These are phyloP conservation scores for Minunthozetes semirufus DNA, from an alignment of 2,888 invertebrate species.

Conservation along the genomic window DNA sequence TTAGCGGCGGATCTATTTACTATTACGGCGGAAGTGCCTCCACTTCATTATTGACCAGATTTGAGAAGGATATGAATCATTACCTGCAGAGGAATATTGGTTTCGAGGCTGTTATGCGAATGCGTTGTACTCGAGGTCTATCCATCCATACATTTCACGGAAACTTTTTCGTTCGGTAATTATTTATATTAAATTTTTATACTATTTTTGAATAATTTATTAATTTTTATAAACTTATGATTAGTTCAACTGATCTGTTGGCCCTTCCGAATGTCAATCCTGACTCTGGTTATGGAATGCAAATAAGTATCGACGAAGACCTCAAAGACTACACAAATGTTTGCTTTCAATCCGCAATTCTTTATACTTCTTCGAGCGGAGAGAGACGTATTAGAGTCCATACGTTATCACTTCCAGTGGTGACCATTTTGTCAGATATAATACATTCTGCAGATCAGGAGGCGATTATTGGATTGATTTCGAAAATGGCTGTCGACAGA, in stretches of 20 bases:
- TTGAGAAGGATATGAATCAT: conserved; percentile 69
- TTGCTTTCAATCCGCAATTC: conserved; percentile 93
- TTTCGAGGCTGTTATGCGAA: conserved; percentile 96
- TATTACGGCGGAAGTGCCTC: conserved; percentile 37
- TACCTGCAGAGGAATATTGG: conserved; percentile 95
- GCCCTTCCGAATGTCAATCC: conserved; percentile 96
- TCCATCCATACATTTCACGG: conserved; percentile 98
- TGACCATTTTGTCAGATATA: conserved; percentile 73
- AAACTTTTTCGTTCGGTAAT: conserved; percentile 85
- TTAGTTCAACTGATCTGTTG: conserved; percentile 77
- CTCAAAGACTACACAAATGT: conserved; percentile 75
- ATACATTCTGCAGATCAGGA: conserved; percentile 84
- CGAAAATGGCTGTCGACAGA: conserved; percentile 96
- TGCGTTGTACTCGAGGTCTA: conserved; percentile 83
- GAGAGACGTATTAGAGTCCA: conserved; percentile 96
- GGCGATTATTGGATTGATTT: conserved; percentile 79
- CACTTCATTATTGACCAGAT: conserved; percentile 45
- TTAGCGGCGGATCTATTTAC: conserved; percentile 39
- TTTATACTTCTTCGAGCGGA: conserved; percentile 79
- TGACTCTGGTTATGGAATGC: conserved; percentile 96
- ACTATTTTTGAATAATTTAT: neutral
- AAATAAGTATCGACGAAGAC: conserved; percentile 88
- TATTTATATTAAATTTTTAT: neutral
- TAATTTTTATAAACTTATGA: neutral
- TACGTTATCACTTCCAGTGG: conserved; percentile 87